Conservation (phyloP, 2,113 vertebrate species). For the Mola mola region DNA sequence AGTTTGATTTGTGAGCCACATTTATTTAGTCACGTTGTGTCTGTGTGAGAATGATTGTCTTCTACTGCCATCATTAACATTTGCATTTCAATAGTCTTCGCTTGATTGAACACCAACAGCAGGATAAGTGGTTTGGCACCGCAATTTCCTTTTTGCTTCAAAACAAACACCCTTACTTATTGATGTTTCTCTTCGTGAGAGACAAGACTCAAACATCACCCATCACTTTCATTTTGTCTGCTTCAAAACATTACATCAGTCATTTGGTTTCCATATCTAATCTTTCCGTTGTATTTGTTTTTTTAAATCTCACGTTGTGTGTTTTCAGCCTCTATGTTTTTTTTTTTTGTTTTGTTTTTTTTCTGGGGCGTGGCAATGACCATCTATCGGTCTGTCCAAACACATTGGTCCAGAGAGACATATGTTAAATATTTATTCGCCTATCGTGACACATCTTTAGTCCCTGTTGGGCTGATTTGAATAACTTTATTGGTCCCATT, state of each 20-base stretch:
- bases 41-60: conserved; percentile 51
- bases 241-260: conserved; percentile 12
- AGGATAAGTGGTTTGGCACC: conserved; percentile 55
- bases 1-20: conserved; percentile 24
- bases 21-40: conserved; percentile 37
- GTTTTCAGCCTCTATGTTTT: background rate
- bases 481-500: too few species aligned
- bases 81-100: conserved; percentile 70
- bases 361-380: background rate
- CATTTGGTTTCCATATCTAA: background rate
- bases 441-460: too few species aligned
- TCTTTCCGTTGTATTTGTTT: conserved; percentile 14
- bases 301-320: background rate
- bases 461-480: too few species aligned
- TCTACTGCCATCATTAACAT: conserved; percentile 65
- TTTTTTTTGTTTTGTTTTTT: background rate
- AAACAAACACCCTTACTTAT: conserved; percentile 67
- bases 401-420: too few species aligned
- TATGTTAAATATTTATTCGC: background rate
- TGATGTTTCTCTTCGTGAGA: conserved; percentile 55
- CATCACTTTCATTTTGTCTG: conserved; percentile 18
- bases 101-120: conserved; percentile 66
- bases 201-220: conserved; percentile 13
- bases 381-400: background rate
- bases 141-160: conserved; percentile 65